These are phyloP conservation scores for Myotis vivesi DNA, from an alignment of 2,797 vertebrate genomes.

Conservation along the genomic window DNA sequence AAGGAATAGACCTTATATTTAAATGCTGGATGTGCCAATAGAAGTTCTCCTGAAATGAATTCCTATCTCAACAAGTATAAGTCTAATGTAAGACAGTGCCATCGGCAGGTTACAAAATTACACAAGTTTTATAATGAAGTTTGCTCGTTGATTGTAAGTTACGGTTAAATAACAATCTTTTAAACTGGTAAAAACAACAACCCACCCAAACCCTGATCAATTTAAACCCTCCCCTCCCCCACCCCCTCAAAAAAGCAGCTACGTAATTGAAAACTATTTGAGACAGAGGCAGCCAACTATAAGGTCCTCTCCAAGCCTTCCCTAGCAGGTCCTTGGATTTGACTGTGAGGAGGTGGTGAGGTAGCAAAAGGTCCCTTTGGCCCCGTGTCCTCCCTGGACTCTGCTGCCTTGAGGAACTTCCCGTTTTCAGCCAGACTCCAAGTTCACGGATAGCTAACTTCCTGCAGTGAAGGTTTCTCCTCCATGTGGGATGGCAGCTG, in stretches of 20 bases:
- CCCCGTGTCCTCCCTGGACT: not conserved
- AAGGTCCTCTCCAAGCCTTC: not conserved
- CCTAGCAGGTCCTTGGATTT: not conserved
- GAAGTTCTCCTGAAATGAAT: not conserved
- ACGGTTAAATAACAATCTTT: slow-evolving; percentile 5
- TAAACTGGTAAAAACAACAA: not conserved
- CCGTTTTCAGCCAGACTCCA: not conserved
- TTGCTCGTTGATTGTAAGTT: not conserved
- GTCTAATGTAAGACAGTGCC: not conserved
- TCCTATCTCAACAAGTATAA: not conserved
- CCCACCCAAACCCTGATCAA: not conserved
- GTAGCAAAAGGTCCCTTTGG: not conserved
- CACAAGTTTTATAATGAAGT: not conserved
- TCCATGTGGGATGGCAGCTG: not conserved
- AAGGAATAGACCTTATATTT: not conserved
- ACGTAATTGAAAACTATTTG: not conserved
- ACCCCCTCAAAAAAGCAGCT: not conserved
- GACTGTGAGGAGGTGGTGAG: not conserved
- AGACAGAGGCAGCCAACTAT: not conserved
- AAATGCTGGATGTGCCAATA: not conserved
- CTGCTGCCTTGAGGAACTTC: not conserved
- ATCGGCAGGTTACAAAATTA: not conserved
- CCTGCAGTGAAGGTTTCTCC: not conserved
- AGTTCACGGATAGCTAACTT: not conserved
- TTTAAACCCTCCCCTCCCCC: not conserved